Base-by-base conservation (phyloP, 2,113 vertebrate genomes). In the Lophochroa leadbeateri region DNA sequence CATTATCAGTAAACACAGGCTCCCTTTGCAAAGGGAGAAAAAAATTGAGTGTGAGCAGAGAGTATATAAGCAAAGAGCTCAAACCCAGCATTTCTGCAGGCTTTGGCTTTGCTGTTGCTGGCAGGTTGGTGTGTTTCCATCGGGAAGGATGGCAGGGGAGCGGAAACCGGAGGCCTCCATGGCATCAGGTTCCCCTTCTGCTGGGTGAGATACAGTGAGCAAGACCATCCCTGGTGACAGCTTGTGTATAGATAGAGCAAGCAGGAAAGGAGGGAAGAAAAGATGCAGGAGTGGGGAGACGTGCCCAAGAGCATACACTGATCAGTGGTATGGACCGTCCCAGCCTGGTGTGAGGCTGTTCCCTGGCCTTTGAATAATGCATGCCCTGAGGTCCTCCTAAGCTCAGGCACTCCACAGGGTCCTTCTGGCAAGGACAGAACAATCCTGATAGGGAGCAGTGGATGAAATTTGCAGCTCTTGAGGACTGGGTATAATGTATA, bases 81-180 rank as follows among this genome's bases (percentile, higher is more conserved):
- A 64, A 85, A 53, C 21, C n/a, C 33, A 31, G 71, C 10, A 2
- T 35, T 90, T 83, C 11, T 50, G 35, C 70, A 92, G 57, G 33
- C 11, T 21, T 58, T 0, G 1, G 23, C 2, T 91, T 75, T 21
- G 74, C 69, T 82, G 49, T 35, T n/a, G 41, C 72, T 46, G 52
- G 63, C 35, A 81, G 75, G 35, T 9, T 55, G 70, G 35, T 3
- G 3, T 35, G 67, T 29, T 76, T 63, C 50, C n/a, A 17, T 50
- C 0, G 0, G 80, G 72, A 72, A 44, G 49, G 41, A 24, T 21
- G 10, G 18, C 29, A 47, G 49, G 27, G 41, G 44, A 70, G 20
- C 0, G 0, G 49, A 18, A 84, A 10, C n/a, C 0, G 0, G 44
- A 49, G n/a, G 18, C 20, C 5, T 67, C 21, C 3, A 2, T 7